Conservation (phyloP, 2,888 invertebrate genomes). For the Zaprionus bogoriensis region DNA sequence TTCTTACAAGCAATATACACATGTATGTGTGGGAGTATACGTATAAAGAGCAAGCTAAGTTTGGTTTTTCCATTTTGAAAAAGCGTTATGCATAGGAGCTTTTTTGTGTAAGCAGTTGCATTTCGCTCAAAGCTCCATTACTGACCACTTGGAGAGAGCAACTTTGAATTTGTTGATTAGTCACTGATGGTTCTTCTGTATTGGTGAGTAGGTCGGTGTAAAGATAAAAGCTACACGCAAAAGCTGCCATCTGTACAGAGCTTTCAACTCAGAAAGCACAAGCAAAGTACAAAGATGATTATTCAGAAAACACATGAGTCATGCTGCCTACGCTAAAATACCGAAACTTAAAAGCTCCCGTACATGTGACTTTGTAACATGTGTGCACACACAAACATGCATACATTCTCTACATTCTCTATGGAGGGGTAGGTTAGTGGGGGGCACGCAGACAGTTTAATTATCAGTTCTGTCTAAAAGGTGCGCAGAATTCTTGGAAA, state of each 20-base stretch:
- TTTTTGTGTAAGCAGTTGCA: slow-evolving; percentile 3
- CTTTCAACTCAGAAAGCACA: slow-evolving; percentile 36
- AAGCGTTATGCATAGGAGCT: slow-evolving; percentile 28
- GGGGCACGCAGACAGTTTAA: slow-evolving; percentile 21
- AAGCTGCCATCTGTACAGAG: slow-evolving; percentile 32
- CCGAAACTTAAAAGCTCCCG: slow-evolving; percentile 35
- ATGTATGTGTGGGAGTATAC: background rate
- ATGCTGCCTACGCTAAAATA: slow-evolving; percentile 52
- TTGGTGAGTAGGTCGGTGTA: slow-evolving; percentile 16
- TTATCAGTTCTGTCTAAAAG: slow-evolving; percentile 18
- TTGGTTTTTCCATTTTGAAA: background rate
- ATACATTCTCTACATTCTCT: background rate
- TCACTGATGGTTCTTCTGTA: slow-evolving; percentile 13
- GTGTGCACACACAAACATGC: background rate
- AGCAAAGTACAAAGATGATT: slow-evolving; percentile 6
- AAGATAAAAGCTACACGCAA: slow-evolving; percentile 61
- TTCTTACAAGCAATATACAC: background rate
- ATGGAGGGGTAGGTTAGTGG: slow-evolving; percentile 20
- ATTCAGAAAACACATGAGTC: slow-evolving; percentile 62
- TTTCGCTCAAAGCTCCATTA: slow-evolving; percentile 10
- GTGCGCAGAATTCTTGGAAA: slow-evolving; percentile 59
- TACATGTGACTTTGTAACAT: slow-evolving; percentile 60
- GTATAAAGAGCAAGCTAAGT: background rate
- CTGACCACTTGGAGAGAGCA: background rate
- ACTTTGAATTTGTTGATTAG: slow-evolving; percentile 15